Conservation (phyloP, 2,797 vertebrate species). For the Microchirus variegatus region DNA sequence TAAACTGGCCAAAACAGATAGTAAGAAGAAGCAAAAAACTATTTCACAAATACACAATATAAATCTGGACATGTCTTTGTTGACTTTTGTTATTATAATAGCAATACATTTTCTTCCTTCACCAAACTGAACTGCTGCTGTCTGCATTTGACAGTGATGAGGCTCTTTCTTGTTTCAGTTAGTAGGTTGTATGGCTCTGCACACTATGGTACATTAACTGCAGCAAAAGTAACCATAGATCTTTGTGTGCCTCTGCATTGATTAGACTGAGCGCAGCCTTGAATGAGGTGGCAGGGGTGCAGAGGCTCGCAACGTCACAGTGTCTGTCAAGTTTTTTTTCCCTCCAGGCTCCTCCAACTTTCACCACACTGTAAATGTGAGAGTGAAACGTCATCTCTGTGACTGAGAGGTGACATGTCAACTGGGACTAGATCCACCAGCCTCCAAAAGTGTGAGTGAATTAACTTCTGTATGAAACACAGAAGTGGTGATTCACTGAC, state of each 20-base stretch:
- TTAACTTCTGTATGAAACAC: neutral
- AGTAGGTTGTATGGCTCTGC: neutral
- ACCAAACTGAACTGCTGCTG: neutral
- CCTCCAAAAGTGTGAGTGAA: neutral
- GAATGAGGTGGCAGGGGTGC: neutral
- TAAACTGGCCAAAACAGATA: constrained; percentile 26
- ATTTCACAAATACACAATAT: neutral
- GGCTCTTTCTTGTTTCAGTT: neutral
- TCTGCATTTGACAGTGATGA: neutral
- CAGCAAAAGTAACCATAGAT: neutral
- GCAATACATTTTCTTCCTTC: neutral
- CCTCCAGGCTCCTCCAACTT: neutral
- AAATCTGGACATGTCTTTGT: neutral
- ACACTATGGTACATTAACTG: too few relatives aligned
- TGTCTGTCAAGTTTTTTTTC: neutral
- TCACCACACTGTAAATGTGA: neutral
- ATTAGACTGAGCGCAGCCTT: neutral
- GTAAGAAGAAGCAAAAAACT: neutral
- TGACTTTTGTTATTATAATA: too few relatives aligned
- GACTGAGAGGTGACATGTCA: neutral
- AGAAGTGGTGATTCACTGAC: neutral
- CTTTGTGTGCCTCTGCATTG: neutral
- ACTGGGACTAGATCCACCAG: neutral
- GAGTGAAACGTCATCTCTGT: neutral
- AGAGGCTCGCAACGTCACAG: too few relatives aligned